phyloP scores from a whole-genome alignment of 1,140 invertebrate species.

The Apolygus lucorum region DNA sequence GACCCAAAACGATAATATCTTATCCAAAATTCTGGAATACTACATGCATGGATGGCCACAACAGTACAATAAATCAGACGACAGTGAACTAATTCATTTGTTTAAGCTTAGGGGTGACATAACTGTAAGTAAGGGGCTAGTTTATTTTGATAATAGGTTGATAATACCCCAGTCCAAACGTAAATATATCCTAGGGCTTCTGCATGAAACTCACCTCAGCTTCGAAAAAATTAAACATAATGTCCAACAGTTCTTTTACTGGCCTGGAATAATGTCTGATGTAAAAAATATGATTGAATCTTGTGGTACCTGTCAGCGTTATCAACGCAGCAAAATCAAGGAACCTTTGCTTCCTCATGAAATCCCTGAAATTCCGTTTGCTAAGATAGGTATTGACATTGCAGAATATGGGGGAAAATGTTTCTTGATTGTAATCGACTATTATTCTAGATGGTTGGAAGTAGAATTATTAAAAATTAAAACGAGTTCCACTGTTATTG shows the following conservation, averaged over 20 bases:
- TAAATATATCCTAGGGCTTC: conserved; percentile 36
- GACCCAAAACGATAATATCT: conserved; percentile 33
- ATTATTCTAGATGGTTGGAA: conserved; percentile 31
- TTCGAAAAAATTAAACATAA: conserved; percentile 37
- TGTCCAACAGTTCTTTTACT: conserved; percentile 40
- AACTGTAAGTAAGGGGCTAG: conserved; percentile 34
- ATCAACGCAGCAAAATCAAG: neutral
- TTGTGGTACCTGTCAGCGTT: neutral
- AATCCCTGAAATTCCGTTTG: conserved; percentile 16
- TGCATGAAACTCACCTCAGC: conserved; percentile 42
- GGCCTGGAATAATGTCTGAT: conserved; percentile 41
- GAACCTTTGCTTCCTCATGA: neutral
- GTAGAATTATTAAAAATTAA: conserved; percentile 11
- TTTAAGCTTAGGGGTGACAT: conserved; percentile 36
- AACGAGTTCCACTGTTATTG: neutral
- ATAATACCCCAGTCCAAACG: conserved; percentile 38
- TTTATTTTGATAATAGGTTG: conserved; percentile 37
- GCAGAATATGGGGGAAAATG: conserved; percentile 20
- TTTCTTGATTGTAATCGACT: conserved; percentile 27
- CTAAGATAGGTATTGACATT: conserved; percentile 30
- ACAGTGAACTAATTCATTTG: conserved; percentile 32
- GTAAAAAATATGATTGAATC: conserved; percentile 39
- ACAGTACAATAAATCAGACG: conserved; percentile 32
- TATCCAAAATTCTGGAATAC: conserved; percentile 33
- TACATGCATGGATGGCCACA: conserved; percentile 39